Evolutionary conservation across 2,888 invertebrate genomes (phyloP).

Genomic region (Spodoptera exigua): DNA sequence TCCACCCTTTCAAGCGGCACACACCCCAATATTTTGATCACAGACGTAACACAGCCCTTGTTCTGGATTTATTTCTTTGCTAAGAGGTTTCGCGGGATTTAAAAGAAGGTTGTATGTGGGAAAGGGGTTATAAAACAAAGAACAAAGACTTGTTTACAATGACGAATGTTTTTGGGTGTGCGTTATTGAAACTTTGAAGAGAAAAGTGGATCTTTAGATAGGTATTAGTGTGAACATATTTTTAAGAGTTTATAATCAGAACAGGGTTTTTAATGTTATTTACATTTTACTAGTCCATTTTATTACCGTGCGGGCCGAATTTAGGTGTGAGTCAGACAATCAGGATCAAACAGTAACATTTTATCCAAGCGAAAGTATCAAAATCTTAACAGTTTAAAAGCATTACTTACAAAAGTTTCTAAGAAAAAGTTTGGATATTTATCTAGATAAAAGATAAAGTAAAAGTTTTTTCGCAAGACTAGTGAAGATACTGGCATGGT

Average conservation of each 20-base stretch:
- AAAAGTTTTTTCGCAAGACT: constrained; percentile 2
- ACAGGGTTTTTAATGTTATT: too few species aligned
- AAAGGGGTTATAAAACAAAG: constrained; percentile 17
- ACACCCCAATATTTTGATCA: constrained; percentile 67
- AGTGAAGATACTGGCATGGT: constrained; percentile 10
- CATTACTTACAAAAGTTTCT: constrained; percentile 5
- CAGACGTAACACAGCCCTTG: constrained; percentile 65
- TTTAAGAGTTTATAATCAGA: too few species aligned
- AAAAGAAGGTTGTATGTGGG: constrained; percentile 1
- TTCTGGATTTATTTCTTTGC: constrained; percentile 41
- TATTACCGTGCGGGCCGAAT: too few species aligned
- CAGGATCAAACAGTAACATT: too few species aligned
- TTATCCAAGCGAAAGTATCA: not conserved
- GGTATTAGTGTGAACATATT: too few species aligned
- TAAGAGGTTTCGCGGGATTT: constrained; percentile 24
- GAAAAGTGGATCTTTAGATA: not conserved
- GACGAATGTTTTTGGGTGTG: not conserved
- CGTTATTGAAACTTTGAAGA: not conserved
- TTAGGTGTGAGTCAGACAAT: too few species aligned
- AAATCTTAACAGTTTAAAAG: not conserved
- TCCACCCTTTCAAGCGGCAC: constrained; percentile 69
- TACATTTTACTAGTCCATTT: too few species aligned
- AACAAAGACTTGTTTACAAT: not conserved
- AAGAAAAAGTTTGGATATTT: constrained; percentile 9
- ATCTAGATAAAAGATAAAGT: constrained; percentile 7